These are phyloP conservation scores for Gadus chalcogrammus DNA, from an alignment of 2,113 vertebrate genomes.

Conservation along the genomic window DNA sequence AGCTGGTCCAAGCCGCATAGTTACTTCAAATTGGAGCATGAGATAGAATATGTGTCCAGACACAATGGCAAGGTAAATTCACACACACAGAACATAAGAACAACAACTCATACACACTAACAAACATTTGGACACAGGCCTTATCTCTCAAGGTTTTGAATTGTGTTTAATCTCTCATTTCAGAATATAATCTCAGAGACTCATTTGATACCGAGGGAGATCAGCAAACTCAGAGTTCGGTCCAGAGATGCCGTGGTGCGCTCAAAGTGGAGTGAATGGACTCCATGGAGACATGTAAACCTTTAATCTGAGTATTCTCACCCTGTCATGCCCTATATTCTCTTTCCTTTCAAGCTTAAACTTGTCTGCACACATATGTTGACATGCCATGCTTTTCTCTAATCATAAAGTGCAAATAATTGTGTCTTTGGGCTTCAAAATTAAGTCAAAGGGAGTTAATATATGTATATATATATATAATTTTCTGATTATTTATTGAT, in stretches of 20 bases:
- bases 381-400: too few species aligned
- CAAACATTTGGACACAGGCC: not conserved
- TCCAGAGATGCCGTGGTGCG: conserved; percentile 65
- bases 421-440: not conserved
- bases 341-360: not conserved
- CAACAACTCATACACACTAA: not conserved
- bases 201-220: conserved; percentile 34
- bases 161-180: conserved; percentile 1
- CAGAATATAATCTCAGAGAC: conserved; percentile 26
- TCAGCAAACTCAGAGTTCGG: conserved; percentile 63
- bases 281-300: conserved; percentile 70
- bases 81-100: not conserved
- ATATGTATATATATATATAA: not conserved
- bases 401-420: too few species aligned
- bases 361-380: not conserved
- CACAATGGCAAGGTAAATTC: conserved; percentile 60
- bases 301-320: conserved; percentile 28
- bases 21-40: conserved; percentile 69
- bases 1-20: conserved; percentile 71
- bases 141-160: too few species aligned
- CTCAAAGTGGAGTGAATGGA: conserved; percentile 74
- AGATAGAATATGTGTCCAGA: conserved; percentile 60
- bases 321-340: not conserved
- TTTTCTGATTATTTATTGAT: conserved; percentile 2
- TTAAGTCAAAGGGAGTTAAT: not conserved